Evolutionary conservation across 1,140 invertebrate genomes (phyloP).

Genomic region (Bombus confusus): DNA sequence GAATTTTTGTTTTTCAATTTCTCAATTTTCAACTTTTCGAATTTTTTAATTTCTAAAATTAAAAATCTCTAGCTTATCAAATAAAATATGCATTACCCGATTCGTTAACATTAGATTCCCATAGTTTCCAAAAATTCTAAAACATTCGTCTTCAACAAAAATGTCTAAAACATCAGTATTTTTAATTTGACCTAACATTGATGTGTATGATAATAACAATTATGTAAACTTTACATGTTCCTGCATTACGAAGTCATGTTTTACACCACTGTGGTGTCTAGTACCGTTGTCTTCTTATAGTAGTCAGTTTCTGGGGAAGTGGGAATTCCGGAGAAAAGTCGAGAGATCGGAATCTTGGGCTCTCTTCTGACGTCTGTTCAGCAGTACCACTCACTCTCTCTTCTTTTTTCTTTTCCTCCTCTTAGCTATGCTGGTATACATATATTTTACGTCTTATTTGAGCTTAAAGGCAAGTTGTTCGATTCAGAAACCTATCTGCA

Average conservation of each 20-base stretch:
- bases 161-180: neutral
- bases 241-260: neutral
- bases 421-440: neutral
- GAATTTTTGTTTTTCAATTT: too few species aligned
- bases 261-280: constrained; percentile 51
- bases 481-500: too few species aligned
- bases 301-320: neutral
- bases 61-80: neutral
- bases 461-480: too few species aligned
- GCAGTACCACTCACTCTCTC: constrained; percentile 16
- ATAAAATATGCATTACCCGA: neutral
- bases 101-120: neutral
- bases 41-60: neutral
- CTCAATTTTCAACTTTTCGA: too few species aligned
- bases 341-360: constrained; percentile 12
- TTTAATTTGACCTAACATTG: neutral
- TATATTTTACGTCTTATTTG: too few species aligned
- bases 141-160: neutral
- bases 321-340: neutral
- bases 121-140: neutral
- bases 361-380: constrained; percentile 23
- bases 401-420: neutral
- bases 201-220: neutral
- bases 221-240: neutral
- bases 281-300: constrained; percentile 53